A percentile compares a stretch with the other conserved stretches of the same genome.
Evolutionary conservation across 2,888 invertebrate genomes (phyloP).

Genomic region (Apotomis betuletana): DNA sequence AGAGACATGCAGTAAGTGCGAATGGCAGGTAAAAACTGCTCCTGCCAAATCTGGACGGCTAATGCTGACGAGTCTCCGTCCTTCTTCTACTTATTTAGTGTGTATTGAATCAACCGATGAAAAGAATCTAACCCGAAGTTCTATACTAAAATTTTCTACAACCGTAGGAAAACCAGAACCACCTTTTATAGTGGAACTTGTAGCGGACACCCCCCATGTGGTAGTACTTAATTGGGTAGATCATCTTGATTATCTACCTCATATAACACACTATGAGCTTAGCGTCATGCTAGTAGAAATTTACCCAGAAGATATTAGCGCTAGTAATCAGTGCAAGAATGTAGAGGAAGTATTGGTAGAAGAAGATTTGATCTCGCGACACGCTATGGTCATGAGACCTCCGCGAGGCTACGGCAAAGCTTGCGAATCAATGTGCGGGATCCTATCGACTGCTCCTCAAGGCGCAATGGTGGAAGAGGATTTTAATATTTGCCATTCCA

Average conservation of each 20-base stretch:
- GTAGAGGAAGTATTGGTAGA: slow-evolving; percentile 53
- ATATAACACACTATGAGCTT: slow-evolving; percentile 67
- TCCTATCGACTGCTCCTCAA: slow-evolving; percentile 60
- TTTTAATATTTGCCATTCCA: slow-evolving; percentile 66
- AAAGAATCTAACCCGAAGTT: slow-evolving; percentile 61
- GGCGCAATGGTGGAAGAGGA: slow-evolving; percentile 67
- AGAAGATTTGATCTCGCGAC: slow-evolving; percentile 60
- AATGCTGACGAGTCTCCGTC: slow-evolving; percentile 58
- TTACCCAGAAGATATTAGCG: slow-evolving; percentile 51
- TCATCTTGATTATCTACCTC: slow-evolving; percentile 64
- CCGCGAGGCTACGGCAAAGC: slow-evolving; percentile 65
- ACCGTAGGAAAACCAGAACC: slow-evolving; percentile 70
- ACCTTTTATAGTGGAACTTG: slow-evolving; percentile 70
- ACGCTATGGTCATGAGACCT: slow-evolving; percentile 67
- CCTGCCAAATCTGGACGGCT: slow-evolving; percentile 51
- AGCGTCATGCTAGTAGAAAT: slow-evolving; percentile 68
- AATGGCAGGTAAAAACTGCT: slow-evolving; percentile 66
- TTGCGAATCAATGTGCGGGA: slow-evolving; percentile 72
- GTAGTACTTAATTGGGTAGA: slow-evolving; percentile 71
- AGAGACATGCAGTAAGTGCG: slow-evolving; percentile 71
- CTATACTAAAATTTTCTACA: slow-evolving; percentile 67
- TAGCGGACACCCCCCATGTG: slow-evolving; percentile 59
- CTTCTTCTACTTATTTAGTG: slow-evolving; percentile 71
- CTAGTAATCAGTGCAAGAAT: slow-evolving; percentile 63
- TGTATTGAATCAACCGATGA: slow-evolving; percentile 67